Base-by-base conservation (phyloP, 2,113 vertebrate species). In the Petromus typicus region DNA sequence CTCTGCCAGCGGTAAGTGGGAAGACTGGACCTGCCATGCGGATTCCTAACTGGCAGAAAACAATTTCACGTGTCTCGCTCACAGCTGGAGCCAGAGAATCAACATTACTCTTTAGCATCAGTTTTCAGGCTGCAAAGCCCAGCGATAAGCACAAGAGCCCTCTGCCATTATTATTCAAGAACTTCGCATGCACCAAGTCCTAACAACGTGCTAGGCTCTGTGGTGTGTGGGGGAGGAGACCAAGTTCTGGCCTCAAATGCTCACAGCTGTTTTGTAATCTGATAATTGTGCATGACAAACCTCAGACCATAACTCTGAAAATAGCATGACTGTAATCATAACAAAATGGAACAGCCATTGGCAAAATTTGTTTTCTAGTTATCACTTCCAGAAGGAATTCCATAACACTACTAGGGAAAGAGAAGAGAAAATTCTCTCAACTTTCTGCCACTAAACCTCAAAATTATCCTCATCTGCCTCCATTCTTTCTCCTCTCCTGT, bases 231-330 rank as follows among this genome's bases (percentile, higher is more conserved):
- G 80, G 76, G 90, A 86, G 91, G 78, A 96, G 89, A 95, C 86
- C 54, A 86, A 94, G 45, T 80, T 94, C 94, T 96, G 93, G 94
- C 91, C 63, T 94, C 96, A 95, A 96, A 96, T 56, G 69, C 86
- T 96, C 95, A 96, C 97, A 97, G 97, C 97, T 97, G 97, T 96
- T 97, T 95, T 89, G 87, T 96, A 97, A 97, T 97, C 91, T 97
- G 97, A 97, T 97, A 97, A 97, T 97, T 97, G 94, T 96, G 95
- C 96, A 96, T 97, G 97, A 97, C 95, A 97, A 97, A 97, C 95
- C 95, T 97, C 94, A 97, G 97, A 96, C 95, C 61, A 59, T 97
- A 97, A 96, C 69, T 97, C 97, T 89, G 91, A 97, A 97, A 96
- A 97, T 93, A 97, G 96, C 96, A 94, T 97, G 96, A 96, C 91